Base-by-base conservation (phyloP, 2,113 vertebrate genomes). In the Stomatorhinus ivindoensis region DNA sequence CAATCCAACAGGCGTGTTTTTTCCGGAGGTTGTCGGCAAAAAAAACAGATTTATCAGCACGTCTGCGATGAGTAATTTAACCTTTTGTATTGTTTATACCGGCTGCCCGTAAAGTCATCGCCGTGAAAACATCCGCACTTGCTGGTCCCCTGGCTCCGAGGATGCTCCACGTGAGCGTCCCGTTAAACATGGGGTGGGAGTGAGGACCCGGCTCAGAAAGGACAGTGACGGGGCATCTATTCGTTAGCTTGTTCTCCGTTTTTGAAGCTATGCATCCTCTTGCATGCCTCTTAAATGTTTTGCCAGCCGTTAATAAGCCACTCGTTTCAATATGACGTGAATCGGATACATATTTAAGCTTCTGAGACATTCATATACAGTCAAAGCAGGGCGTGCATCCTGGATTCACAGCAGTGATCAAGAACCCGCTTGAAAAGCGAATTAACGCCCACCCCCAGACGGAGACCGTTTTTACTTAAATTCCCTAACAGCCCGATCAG, bases 401-500 rank as follows among this genome's bases (percentile, higher is more conserved):
- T n/a, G 55, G 55, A 24, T 8, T n/a, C 21, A n/a, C 24, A 2
- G 21, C 55, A n/a, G 55, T n/a, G 55, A n/a, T 69, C 61, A 27
- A n/a, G 58, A 35, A 76, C 11, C 69, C 35, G 11, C 31, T 35
- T 76, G 31, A 39, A 39, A 76, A 76, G 27, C 35, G 69, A 39
- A 76, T 39, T 76, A 76, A 76, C 13, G 15, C 31, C 27, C 35
- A 42, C 73, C 35, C 73, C 73, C 73, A 80, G 31, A 80, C 39
- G 15, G 10, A 80, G 35, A 80, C 31, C 73, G 73, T 19, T 42
- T 80, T 42, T 8, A 73, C 73, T 87, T 58, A 88, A 85, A 93
- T 91, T 90, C 89, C 89, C 51, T 87, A 73, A 84, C 82, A 84
- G 82, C n/a, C 86, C 90, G 90, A 88, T 91, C 86, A 89, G 88